Conservation (phyloP, 2,888 invertebrate genomes). For the Heliconius charithonia region DNA sequence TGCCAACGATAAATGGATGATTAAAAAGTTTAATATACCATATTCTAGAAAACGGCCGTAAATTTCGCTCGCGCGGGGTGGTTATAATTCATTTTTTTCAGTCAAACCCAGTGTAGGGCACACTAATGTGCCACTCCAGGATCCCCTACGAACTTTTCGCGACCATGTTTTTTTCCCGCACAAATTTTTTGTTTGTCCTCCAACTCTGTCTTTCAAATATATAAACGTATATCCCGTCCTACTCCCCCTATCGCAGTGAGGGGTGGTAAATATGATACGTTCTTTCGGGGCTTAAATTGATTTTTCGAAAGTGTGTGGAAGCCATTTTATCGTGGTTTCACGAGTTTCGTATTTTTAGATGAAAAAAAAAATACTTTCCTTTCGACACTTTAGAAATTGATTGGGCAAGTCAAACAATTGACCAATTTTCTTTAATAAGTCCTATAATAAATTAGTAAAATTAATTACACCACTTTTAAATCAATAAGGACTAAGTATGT, state of each 20-base stretch:
- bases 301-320: constrained; percentile 77
- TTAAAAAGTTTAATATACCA: constrained; percentile 57
- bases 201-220: constrained; percentile 53
- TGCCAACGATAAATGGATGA: constrained; percentile 30
- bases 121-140: constrained; percentile 79
- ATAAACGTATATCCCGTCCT: constrained; percentile 53
- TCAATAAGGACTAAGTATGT: too few species aligned
- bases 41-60: constrained; percentile 69
- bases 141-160: constrained; percentile 78
- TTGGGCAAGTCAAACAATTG: background rate
- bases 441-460: too few species aligned
- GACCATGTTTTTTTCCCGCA: constrained; percentile 80
- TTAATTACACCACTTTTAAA: too few species aligned
- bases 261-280: constrained; percentile 83
- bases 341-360: constrained; percentile 34
- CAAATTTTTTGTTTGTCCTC: constrained; percentile 73
- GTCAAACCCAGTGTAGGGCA: constrained; percentile 70
- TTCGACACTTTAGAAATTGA: constrained; percentile 3
- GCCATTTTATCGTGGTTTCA: constrained; percentile 71
- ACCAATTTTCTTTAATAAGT: background rate
- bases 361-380: background rate
- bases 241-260: constrained; percentile 67
- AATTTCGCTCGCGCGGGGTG: constrained; percentile 60
- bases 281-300: constrained; percentile 81
- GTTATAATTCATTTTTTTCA: constrained; percentile 80